Base-by-base conservation (phyloP, 2,113 vertebrate species). In the Heterotis niloticus region DNA sequence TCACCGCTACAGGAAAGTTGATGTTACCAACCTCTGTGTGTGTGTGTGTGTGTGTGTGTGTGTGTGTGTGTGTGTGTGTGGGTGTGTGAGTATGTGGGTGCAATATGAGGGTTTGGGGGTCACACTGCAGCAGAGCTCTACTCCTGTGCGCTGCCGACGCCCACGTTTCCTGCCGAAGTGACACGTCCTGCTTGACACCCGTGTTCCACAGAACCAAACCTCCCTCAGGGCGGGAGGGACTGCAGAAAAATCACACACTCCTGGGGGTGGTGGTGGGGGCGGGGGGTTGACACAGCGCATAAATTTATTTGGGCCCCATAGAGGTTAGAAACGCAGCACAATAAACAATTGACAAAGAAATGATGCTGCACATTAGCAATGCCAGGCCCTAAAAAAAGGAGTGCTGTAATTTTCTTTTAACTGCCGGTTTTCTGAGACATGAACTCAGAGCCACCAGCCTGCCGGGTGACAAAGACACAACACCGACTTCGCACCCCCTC, bases 61-160 rank as follows among this genome's bases (percentile, higher is more conserved):
- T 70, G 74, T 24, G 28, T 79, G 59, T 20, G 34, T 72, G 34
- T 52, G 44, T 64, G 60, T 24, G 69, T 65, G 57, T 81, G 73
- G 76, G 70, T 59, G 72, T 1, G 17, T 60, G 54, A 14, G 72
- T 57, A 18, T 23, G 72, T 76, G 73, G 24, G 59, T 62, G 73
- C 28, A 12, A 1, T 64, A 5, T 10, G 26, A 62, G 28, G 28
- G 59, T 7, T 23, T 13, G 18, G 24, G 59, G 14, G 54, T 51
- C 12, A 69, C 64, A 52, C 16, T 68, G 64, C 54, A 60, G 28
- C 17, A 17, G 54, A 20, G 34, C 44, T 28, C 60, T 64, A 51
- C 73, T 69, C 64, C 60, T 75, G 20, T 26, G 24, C 29, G 13
- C 29, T n/a, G 69, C 73, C 20, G 29, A 80, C 79, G 24, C 72